These are phyloP conservation scores for Ips nitidus DNA, from an alignment of 1,140 invertebrate genomes.

Conservation along the genomic window DNA sequence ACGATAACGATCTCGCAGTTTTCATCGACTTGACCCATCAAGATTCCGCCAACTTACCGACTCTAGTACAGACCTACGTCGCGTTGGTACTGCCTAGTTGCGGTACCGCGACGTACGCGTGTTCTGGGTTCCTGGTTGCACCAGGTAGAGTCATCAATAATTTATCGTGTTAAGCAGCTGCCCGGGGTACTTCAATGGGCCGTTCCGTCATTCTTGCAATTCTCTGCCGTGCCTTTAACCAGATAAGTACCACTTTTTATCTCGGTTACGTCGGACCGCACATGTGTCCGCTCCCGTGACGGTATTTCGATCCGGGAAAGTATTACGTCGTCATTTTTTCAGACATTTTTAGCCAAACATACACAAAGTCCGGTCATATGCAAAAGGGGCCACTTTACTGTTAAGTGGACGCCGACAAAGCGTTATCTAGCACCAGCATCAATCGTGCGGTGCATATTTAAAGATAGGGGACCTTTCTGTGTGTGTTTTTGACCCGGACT, in stretches of 20 bases:
- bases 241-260: constrained; percentile 33
- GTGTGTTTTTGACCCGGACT: no score
- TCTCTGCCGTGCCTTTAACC: constrained; percentile 26
- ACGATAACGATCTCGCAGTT: constrained; percentile 6
- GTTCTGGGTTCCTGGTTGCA: not conserved
- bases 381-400: no score
- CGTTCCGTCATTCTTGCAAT: constrained; percentile 32
- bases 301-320: constrained; percentile 5
- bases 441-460: no score
- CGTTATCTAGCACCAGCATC: no score
- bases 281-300: constrained; percentile 23
- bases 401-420: no score
- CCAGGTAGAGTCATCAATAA: constrained; percentile 21
- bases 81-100: not conserved
- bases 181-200: constrained; percentile 29
- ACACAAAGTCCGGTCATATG: no score
- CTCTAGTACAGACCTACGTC: not conserved
- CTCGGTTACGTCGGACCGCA: constrained; percentile 18
- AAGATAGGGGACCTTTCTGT: no score
- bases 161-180: constrained; percentile 28
- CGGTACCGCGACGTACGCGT: not conserved
- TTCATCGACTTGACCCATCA: constrained; percentile 6
- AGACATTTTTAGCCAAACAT: no score
- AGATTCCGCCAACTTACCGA: constrained; percentile 1
- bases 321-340: no score